Evolutionary conservation across 1,140 invertebrate genomes (phyloP).

Genomic region (Drosophila repletoides): DNA sequence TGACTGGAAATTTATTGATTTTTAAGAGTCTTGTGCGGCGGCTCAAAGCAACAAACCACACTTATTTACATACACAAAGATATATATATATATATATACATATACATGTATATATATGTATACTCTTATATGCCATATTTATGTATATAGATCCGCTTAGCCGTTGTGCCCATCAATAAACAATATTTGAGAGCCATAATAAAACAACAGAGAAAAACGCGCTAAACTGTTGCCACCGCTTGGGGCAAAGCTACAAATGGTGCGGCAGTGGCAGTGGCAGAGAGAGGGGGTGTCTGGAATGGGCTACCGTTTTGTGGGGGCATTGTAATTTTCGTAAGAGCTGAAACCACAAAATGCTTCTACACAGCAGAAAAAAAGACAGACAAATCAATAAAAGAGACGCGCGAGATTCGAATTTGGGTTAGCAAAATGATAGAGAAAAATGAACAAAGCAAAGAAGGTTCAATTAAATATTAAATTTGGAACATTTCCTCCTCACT

Average conservation of each 20-base stretch:
- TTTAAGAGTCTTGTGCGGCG: conserved; percentile 62
- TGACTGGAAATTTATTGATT: conserved; percentile 74
- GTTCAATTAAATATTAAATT: too few species aligned
- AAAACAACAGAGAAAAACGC: conserved; percentile 59
- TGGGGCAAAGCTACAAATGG: conserved; percentile 2
- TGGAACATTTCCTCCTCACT: too few species aligned
- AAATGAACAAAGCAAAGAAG: too few species aligned
- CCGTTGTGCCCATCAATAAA: conserved; percentile 72
- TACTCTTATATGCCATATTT: conserved; percentile 45
- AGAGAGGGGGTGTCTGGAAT: not conserved
- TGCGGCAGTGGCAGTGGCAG: not conserved
- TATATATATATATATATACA: conserved; percentile 22
- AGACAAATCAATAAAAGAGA: too few species aligned
- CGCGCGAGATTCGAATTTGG: too few species aligned
- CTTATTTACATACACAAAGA: not conserved
- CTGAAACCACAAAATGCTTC: conserved; percentile 29
- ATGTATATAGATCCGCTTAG: conserved; percentile 71
- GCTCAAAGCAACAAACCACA: conserved; percentile 24
- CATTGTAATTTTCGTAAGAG: conserved; percentile 68
- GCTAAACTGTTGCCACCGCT: conserved; percentile 70
- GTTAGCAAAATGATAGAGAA: too few species aligned
- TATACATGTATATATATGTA: not conserved
- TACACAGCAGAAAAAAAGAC: too few species aligned
- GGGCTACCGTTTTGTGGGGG: conserved; percentile 59
- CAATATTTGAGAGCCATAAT: conserved; percentile 62